These are phyloP conservation scores for Mus spicilegus DNA, from an alignment of 2,113 vertebrate genomes.

Conservation along the genomic window DNA sequence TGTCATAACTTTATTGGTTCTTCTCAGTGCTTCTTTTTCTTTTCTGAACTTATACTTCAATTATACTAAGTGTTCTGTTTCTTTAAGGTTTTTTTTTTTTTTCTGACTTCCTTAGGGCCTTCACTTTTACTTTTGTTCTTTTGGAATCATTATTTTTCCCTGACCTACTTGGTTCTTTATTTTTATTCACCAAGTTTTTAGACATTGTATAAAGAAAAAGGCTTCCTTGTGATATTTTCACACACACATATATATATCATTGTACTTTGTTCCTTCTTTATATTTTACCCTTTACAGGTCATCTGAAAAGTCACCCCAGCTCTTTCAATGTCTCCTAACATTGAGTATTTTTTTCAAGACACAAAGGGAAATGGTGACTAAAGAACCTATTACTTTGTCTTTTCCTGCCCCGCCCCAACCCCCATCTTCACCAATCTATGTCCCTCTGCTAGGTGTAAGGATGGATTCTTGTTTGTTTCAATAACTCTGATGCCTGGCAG, in stretches of 20 bases:
- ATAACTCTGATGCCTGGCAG: not conserved
- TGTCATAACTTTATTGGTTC: not conserved
- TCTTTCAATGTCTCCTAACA: not conserved
- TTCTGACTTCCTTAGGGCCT: fast-evolving
- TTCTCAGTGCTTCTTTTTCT: not conserved
- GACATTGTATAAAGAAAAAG: not conserved
- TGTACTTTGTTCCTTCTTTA: not conserved
- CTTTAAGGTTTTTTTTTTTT: not conserved
- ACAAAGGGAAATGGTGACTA: not conserved
- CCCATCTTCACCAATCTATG: not conserved
- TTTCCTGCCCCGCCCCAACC: too few relatives aligned
- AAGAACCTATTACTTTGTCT: not conserved
- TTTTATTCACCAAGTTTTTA: not conserved
- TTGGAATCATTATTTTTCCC: not conserved
- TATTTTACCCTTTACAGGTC: not conserved
- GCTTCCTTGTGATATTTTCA: not conserved
- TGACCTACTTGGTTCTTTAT: not conserved
- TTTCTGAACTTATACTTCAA: not conserved
- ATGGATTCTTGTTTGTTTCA: not conserved
- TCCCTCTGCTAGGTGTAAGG: not conserved
- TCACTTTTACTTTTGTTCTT: not conserved
- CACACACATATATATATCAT: not conserved
- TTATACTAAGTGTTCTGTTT: not conserved
- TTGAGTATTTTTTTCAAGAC: not conserved
- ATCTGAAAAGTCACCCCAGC: not conserved